Evolutionary conservation across 2,888 invertebrate genomes (phyloP), one percentile per base, ranked within the genome.

Genomic region (Didymodactylos carnosus): DNA sequence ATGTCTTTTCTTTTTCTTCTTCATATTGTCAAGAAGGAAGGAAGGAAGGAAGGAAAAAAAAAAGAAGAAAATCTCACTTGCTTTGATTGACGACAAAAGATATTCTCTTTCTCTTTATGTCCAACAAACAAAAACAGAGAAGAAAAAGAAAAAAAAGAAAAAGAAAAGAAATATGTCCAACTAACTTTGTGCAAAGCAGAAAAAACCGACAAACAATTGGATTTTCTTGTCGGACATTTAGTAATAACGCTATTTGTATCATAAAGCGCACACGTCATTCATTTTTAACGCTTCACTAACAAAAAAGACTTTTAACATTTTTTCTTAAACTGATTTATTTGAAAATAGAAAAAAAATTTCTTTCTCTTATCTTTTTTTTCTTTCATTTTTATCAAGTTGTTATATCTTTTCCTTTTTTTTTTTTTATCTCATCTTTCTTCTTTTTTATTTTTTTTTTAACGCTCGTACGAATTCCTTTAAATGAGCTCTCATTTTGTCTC

Each of bases 121-220:
- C n/a, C n/a, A n/a, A n/a, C n/a, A n/a, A n/a, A n/a, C n/a, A n/a
- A n/a, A n/a, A n/a, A n/a, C n/a, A n/a, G 7, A 62, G 19, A 62
- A 62, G 19, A 62, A n/a, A 51, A 19, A 16, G 29, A 62, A 23
- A 27, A 6, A 19, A 62, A 62, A 49, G 35, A 35, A n/a, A 25
- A n/a, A 35, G 8, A 62, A 35, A n/a, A n/a, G n/a, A 7, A 35
- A 62, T 29, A 29, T n/a, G 62, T 35, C 29, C 7, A 62, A 62
- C 19, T n/a, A 27, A 49, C 10, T 6, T 1, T 10, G 5, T 35
- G 19, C 29, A 27, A 62, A 62, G 35, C 29, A 35, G 35, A 62
- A 62, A 62, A 62, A 35, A 62, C 62, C 62, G 62, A 62, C 62
- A 62, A 62, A 62, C 62, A 62, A 62, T 62, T 35, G 62, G 62